phyloP scores from a whole-genome alignment of 1,140 invertebrate species.

The Pseudachorutes palmiensis region DNA sequence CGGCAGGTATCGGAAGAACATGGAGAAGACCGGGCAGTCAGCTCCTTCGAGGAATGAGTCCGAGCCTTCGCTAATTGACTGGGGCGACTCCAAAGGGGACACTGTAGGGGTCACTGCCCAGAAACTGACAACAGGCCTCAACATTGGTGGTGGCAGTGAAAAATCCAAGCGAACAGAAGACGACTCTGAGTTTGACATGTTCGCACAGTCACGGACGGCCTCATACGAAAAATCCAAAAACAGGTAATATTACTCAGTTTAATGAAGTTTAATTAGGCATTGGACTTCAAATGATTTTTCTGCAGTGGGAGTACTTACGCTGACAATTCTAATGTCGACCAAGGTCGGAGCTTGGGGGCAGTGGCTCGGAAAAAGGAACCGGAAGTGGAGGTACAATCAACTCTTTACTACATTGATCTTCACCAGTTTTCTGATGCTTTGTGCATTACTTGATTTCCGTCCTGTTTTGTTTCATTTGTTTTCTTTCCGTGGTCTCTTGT shows the following conservation, averaged over 20 bases:
- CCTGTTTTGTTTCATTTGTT: neutral
- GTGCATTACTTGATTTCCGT: neutral
- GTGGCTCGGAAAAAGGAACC: constrained; percentile 16
- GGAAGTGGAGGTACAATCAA: constrained; percentile 14
- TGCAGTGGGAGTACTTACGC: constrained; percentile 62
- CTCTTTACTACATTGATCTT: neutral
- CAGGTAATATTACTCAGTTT: constrained; percentile 45
- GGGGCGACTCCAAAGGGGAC: constrained; percentile 47
- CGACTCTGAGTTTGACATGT: constrained; percentile 72
- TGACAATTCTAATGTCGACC: constrained; percentile 59
- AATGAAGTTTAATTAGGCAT: constrained; percentile 11
- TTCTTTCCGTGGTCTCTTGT: neutral
- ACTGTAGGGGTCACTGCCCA: neutral
- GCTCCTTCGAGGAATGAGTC: constrained; percentile 39
- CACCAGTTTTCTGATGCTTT: neutral
- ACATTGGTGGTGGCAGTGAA: constrained; percentile 16
- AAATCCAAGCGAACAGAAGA: constrained; percentile 46
- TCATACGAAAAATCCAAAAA: constrained; percentile 61
- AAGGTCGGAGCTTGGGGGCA: constrained; percentile 42
- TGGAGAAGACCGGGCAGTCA: constrained; percentile 42
- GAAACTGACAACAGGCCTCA: constrained; percentile 14
- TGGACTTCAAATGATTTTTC: constrained; percentile 28
- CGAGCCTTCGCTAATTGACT: constrained; percentile 60
- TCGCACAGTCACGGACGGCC: constrained; percentile 75
- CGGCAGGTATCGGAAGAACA: constrained; percentile 66